Conservation (phyloP, 2,797 vertebrate species). For the Orestias chungarensis region DNA sequence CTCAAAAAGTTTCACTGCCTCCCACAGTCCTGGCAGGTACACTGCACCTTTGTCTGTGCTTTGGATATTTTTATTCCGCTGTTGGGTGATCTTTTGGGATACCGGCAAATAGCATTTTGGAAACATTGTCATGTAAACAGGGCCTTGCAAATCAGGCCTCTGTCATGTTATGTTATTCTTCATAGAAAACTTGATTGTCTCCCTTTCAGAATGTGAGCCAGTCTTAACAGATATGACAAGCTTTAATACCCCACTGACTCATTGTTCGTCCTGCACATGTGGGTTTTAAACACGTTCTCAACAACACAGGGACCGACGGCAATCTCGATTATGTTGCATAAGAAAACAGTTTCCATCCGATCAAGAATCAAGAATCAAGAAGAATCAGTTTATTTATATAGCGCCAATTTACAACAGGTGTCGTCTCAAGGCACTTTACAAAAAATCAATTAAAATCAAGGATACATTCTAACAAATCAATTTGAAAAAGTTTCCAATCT, state of each 20-base stretch:
- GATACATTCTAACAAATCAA: too few relatives aligned
- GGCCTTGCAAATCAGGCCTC: neutral
- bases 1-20: neutral
- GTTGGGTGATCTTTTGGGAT: too few relatives aligned
- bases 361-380: too few relatives aligned
- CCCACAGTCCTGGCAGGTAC: neutral
- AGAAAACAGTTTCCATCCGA: constrained; percentile 14
- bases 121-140: neutral
- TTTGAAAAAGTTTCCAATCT: too few relatives aligned
- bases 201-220: neutral
- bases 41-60: neutral
- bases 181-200: neutral
- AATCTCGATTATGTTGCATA: neutral
- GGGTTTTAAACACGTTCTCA: neutral
- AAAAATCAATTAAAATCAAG: too few relatives aligned
- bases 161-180: neutral
- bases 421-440: too few relatives aligned
- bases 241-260: neutral
- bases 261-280: neutral
- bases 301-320: neutral
- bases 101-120: neutral
- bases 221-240: neutral
- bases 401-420: too few relatives aligned
- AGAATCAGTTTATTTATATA: too few relatives aligned
- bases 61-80: too few relatives aligned